A percentile compares a stretch with the other conserved stretches of the same genome.
Conservation (phyloP, 1,140 invertebrate genomes). For the Aphaenogaster floridana region DNA sequence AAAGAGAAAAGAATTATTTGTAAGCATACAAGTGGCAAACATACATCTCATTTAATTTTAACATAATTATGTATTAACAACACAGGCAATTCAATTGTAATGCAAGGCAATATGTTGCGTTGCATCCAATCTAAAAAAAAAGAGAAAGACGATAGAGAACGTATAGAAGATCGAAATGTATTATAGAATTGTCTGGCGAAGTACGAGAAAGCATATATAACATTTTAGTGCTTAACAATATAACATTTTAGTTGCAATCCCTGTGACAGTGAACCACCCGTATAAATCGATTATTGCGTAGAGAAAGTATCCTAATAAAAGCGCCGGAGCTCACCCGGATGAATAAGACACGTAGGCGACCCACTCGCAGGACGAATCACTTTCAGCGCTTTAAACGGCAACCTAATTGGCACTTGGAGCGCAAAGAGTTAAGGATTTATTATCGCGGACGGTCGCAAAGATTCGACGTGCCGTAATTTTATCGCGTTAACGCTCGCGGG, state of each 20-base stretch:
- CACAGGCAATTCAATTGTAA: too few species aligned
- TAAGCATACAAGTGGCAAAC: too few species aligned
- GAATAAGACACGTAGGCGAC: conserved; percentile 20
- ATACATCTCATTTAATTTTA: too few species aligned
- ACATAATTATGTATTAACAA: too few species aligned
- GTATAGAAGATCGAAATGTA: too few species aligned
- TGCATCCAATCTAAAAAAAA: too few species aligned
- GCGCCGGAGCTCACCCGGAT: background rate
- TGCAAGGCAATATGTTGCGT: too few species aligned
- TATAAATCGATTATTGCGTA: background rate
- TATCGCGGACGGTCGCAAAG: conserved; percentile 11
- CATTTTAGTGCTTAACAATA: too few species aligned
- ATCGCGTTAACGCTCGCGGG: conserved; percentile 36
- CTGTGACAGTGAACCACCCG: background rate
- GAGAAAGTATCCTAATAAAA: conserved; percentile 7
- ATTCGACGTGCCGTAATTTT: conserved; percentile 45
- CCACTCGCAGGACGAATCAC: conserved; percentile 3
- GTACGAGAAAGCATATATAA: too few species aligned
- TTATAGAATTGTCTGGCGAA: too few species aligned
- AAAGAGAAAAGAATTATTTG: too few species aligned
- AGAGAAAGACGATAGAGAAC: too few species aligned
- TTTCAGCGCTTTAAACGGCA: conserved; percentile 19
- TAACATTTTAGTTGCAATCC: background rate
- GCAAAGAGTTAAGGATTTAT: conserved; percentile 44
- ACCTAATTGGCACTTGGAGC: conserved; percentile 55